phyloP scores from a whole-genome alignment of 1,140 invertebrate species.

The Conus betulinus region DNA sequence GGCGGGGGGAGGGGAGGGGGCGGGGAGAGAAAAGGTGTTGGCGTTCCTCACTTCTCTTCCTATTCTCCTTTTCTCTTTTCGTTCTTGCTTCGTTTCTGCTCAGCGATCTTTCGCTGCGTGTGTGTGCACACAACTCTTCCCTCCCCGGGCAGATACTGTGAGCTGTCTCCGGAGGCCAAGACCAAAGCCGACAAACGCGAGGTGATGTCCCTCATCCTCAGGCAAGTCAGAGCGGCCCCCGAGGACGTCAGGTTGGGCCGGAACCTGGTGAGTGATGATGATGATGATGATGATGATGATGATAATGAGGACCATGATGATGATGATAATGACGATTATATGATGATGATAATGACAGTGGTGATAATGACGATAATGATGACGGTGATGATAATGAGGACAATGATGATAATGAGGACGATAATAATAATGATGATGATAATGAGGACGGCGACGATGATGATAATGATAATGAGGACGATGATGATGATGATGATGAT shows the following conservation, averaged over 20 bases:
- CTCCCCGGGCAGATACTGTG: neutral
- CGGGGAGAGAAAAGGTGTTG: neutral
- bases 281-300: constrained; percentile 22
- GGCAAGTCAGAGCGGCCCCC: neutral
- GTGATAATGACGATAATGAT: too few species aligned
- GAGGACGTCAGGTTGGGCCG: neutral
- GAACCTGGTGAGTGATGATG: neutral
- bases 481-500: constrained; percentile 10
- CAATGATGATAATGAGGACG: too few species aligned
- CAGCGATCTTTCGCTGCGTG: too few species aligned
- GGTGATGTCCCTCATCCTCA: neutral
- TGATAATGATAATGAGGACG: neutral
- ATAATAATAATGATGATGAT: neutral
- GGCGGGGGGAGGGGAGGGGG: neutral
- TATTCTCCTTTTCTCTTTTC: too few species aligned
- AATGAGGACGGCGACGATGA: too few species aligned
- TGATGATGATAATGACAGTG: too few species aligned
- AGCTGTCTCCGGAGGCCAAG: neutral
- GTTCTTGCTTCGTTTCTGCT: too few species aligned
- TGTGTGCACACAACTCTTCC: neutral
- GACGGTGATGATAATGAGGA: too few species aligned
- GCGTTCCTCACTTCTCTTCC: too few species aligned
- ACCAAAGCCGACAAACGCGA: neutral
- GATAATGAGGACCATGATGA: constrained; percentile 19
- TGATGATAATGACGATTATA: neutral